Evolutionary conservation across 2,797 vertebrate genomes (phyloP).

Genomic region (Bufotes viridis): DNA sequence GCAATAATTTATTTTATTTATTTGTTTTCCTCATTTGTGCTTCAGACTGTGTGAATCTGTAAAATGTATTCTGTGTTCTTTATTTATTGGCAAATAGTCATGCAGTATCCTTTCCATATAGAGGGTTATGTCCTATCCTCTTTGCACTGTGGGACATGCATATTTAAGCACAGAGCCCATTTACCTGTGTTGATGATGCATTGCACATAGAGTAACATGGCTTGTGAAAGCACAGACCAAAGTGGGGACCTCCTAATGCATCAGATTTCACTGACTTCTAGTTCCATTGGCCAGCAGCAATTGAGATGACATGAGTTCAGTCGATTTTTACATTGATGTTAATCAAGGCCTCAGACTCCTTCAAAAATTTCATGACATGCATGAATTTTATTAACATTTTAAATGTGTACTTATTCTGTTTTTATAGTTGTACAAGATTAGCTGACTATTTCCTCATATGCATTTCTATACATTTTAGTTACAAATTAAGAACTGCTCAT

Average conservation of each 20-base stretch:
- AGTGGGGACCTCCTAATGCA: not conserved
- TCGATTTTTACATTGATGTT: not conserved
- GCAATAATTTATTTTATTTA: conserved; percentile 72
- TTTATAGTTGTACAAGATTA: not conserved
- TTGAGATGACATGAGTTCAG: not conserved
- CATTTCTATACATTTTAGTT: not conserved
- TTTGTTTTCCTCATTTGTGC: conserved; percentile 65
- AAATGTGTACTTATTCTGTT: not conserved
- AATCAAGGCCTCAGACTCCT: not conserved
- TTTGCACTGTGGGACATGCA: conserved; percentile 25
- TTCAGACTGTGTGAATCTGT: conserved; percentile 69
- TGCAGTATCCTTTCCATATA: conserved; percentile 65
- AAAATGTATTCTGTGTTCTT: conserved; percentile 61
- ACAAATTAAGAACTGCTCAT: not conserved
- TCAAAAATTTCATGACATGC: not conserved
- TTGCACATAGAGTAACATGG: conserved; percentile 35
- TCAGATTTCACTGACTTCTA: not conserved
- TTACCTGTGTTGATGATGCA: conserved; percentile 46
- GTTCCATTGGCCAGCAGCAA: not conserved
- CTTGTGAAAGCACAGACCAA: conserved; percentile 53
- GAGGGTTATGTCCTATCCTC: conserved; percentile 52
- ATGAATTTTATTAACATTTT: not conserved
- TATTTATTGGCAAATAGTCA: conserved; percentile 62
- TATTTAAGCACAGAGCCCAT: conserved; percentile 47
- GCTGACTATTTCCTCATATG: not conserved